Conservation (phyloP, 1,140 invertebrate species). For the Bilobella aurantiaca region DNA sequence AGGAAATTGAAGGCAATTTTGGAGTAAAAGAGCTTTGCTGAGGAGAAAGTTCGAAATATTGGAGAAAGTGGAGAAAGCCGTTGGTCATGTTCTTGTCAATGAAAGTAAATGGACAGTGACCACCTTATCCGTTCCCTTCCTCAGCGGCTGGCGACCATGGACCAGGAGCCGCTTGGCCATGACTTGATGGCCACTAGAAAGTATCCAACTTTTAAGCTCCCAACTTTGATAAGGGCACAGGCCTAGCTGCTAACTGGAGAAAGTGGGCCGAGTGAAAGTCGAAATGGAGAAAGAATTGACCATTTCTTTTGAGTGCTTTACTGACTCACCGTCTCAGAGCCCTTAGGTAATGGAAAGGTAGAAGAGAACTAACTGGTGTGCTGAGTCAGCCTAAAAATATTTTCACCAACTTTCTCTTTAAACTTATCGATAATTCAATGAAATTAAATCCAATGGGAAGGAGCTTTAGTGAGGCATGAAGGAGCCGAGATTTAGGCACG, state of each 20-base stretch:
- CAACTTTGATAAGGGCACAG: too few relatives aligned
- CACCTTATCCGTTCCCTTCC: too few relatives aligned
- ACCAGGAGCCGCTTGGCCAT: not conserved
- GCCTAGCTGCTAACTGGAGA: not conserved
- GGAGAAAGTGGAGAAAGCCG: not conserved
- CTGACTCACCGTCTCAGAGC: too few relatives aligned
- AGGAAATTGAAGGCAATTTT: not conserved
- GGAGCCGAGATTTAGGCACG: too few relatives aligned
- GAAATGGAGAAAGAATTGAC: slow-evolving; percentile 3
- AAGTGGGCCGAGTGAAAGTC: not conserved
- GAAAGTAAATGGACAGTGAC: slow-evolving; percentile 25
- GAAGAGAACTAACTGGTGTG: not conserved
- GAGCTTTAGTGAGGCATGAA: too few relatives aligned
- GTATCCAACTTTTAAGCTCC: slow-evolving; percentile 8
- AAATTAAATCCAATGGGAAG: slow-evolving; percentile 1
- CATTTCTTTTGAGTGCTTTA: slow-evolving; percentile 6
- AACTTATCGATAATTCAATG: not conserved
- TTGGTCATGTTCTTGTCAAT: slow-evolving; percentile 26
- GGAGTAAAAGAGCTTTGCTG: slow-evolving; percentile 4
- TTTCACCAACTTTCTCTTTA: slow-evolving; percentile 6
- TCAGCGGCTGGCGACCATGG: too few relatives aligned
- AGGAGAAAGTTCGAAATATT: slow-evolving; percentile 5
- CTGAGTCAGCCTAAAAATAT: not conserved
- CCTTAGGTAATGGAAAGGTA: too few relatives aligned
- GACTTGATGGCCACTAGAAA: too few relatives aligned